A percentile compares a stretch with the other conserved stretches of the same genome.
phyloP scores from a whole-genome alignment of 2,888 invertebrate genomes.

The Morpho achilles region DNA sequence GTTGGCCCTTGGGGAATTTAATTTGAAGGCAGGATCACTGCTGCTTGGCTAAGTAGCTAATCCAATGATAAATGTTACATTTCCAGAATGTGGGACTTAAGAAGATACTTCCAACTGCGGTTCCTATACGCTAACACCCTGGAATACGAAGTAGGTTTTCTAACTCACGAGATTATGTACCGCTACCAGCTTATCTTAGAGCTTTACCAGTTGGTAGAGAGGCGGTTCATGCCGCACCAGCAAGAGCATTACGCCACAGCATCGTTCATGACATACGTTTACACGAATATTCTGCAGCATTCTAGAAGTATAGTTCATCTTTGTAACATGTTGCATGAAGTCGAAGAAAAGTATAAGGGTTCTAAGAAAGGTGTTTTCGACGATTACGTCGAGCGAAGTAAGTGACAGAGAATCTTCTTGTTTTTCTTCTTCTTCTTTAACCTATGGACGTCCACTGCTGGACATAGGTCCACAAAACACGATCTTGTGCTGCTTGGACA shows the following conservation, averaged over 20 bases:
- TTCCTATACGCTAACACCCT: conserved; percentile 33
- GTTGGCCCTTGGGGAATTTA: too few relatives aligned
- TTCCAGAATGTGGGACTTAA: conserved; percentile 32
- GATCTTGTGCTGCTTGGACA: too few relatives aligned
- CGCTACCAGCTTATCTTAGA: conserved; percentile 43
- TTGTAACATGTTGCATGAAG: conserved; percentile 44
- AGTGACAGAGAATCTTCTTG: background rate
- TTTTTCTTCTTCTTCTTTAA: too few relatives aligned
- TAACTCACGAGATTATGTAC: conserved; percentile 38
- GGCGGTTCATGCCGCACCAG: conserved; percentile 7
- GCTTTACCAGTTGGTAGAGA: conserved; percentile 34
- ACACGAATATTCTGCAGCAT: conserved; percentile 35
- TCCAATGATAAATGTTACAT: too few relatives aligned
- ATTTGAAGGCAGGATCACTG: too few relatives aligned
- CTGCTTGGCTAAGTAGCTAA: too few relatives aligned
- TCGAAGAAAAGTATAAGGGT: conserved; percentile 34
- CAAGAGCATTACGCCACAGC: conserved; percentile 13
- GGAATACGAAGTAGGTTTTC: conserved; percentile 44
- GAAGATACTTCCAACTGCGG: conserved; percentile 28
- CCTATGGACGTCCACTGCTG: too few relatives aligned
- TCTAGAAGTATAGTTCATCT: conserved; percentile 36
- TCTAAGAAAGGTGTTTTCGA: conserved; percentile 18
- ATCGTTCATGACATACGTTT: conserved; percentile 37
- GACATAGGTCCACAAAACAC: too few relatives aligned
- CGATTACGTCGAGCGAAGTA: conserved; percentile 1